Base-by-base conservation (phyloP, 1,140 invertebrate genomes). In the Drosophila pallidifrons region DNA sequence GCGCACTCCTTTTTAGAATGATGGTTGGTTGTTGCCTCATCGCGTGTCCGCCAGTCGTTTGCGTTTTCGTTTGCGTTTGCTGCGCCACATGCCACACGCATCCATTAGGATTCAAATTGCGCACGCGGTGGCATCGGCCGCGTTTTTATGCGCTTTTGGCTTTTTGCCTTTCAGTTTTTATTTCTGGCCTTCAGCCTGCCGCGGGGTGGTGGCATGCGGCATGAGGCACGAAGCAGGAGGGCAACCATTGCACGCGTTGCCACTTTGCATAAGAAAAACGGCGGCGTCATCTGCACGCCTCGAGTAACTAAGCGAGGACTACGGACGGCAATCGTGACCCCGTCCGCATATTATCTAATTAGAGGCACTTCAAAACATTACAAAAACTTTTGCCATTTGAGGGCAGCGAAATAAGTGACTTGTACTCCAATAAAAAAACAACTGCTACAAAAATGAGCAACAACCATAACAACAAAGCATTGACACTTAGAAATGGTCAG, bases 41-140 rank as follows among this genome's bases (percentile, higher is more conserved):
- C 81, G 85, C 85, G 85, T 89, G 85, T 74, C 69, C 83, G 71
- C 58, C 68, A 76, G 85, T 89, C 85, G 81, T 89, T 89, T 89
- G 78, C 20, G 20, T 25, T 20, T 20, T 89, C 85, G 81, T 89
- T 89, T 89, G 78, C 20, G 20, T 25, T 25, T 25, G 70, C 58
- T 59, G 60, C 30, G 81, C 65, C 81, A 70, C 85, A 89, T 30
- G 81, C 65, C 81, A 70, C 85, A 89, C 85, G 85, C 85, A 89
- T 89, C 85, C 85, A 89, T 89, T 89, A 89, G 81, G 85, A 89
- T 89, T 88, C 85, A 88, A 88, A 88, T 88, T 81, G 85, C 76
- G 85, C 72, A 68, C 79, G 66, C 66, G 75, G 77, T 77, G 75
- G 66, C 80, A 77, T 76, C 79, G 83, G 63, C 73, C 58, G 69